Percentiles rank a stretch among this genome's conserved stretches.
phyloP scores from a whole-genome alignment of 2,888 invertebrate genomes.

The Ophion ellenae region DNA sequence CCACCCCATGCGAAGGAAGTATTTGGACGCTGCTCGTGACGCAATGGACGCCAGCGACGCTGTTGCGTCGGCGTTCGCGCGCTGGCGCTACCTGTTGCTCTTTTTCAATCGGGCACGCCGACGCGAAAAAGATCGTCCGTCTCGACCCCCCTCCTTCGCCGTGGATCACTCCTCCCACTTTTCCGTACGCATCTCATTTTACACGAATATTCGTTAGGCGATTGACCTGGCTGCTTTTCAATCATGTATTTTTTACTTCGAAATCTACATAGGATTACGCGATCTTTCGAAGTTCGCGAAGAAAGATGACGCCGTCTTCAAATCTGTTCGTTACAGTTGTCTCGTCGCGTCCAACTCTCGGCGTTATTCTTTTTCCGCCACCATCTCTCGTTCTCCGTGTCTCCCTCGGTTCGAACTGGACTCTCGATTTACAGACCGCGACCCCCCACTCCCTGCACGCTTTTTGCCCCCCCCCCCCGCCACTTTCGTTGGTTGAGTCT shows the following conservation, averaged over 20 bases:
- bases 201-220: background rate
- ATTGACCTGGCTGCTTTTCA: background rate
- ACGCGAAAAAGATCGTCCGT: slow-evolving; percentile 65
- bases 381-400: background rate
- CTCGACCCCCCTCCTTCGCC: slow-evolving; percentile 52
- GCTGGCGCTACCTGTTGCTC: slow-evolving; percentile 68
- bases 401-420: slow-evolving; percentile 11
- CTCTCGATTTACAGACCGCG: slow-evolving; percentile 60
- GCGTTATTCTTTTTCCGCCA: slow-evolving; percentile 14
- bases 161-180: background rate
- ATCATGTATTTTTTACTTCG: background rate
- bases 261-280: background rate
- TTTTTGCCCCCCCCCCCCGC: background rate
- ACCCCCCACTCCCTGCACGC: background rate
- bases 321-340: slow-evolving; percentile 29
- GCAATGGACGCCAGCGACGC: slow-evolving; percentile 66
- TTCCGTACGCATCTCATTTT: slow-evolving; percentile 8
- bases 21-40: slow-evolving; percentile 63
- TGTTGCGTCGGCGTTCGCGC: slow-evolving; percentile 49
- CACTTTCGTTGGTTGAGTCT: slow-evolving; percentile 19
- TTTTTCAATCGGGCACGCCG: slow-evolving; percentile 58
- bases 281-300: background rate
- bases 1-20: slow-evolving; percentile 38
- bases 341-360: slow-evolving; percentile 23
- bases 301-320: slow-evolving; percentile 6